Evolutionary conservation across 2,797 vertebrate genomes (phyloP).

Genomic region (Acipenser oxyrinchus): DNA sequence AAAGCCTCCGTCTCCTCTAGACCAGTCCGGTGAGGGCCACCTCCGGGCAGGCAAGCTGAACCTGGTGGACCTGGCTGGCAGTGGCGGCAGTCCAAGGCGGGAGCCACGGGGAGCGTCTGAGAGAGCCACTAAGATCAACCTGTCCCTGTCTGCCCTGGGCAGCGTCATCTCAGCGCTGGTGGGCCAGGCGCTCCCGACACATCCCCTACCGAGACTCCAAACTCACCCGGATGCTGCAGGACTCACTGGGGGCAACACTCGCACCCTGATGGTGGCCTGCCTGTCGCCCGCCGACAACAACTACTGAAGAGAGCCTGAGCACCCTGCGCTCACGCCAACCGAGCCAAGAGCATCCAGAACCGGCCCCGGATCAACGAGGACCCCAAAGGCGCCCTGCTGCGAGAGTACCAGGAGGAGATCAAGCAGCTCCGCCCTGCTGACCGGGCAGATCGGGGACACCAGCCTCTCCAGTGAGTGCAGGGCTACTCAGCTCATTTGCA

Average conservation of each 20-base stretch:
- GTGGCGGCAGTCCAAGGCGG: constrained; percentile 84
- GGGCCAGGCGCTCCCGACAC: constrained; percentile 69
- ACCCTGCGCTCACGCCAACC: constrained; percentile 73
- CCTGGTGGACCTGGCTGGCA: constrained; percentile 83
- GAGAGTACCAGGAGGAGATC: constrained; percentile 86
- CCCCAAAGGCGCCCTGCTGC: constrained; percentile 82
- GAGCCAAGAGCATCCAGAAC: constrained; percentile 83
- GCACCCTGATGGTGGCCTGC: constrained; percentile 83
- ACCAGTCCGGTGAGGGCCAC: constrained; percentile 61
- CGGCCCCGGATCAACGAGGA: constrained; percentile 78
- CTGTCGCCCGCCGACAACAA: constrained; percentile 80
- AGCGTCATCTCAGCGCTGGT: constrained; percentile 83
- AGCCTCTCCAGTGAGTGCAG: constrained; percentile 46
- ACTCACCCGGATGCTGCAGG: constrained; percentile 81
- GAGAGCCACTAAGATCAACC: constrained; percentile 88
- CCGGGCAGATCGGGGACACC: constrained; percentile 50
- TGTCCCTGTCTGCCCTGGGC: constrained; percentile 80
- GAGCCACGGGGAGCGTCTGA: constrained; percentile 76
- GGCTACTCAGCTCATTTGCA: no score
- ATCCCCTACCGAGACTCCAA: constrained; percentile 84
- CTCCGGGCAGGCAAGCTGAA: constrained; percentile 80
- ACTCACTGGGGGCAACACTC: constrained; percentile 81
- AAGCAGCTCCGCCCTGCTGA: constrained; percentile 67
- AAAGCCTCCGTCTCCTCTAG: constrained; percentile 27
- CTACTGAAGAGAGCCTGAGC: constrained; percentile 79